Conservation (phyloP, 2,888 invertebrate genomes). For the Uropetala carovei region DNA sequence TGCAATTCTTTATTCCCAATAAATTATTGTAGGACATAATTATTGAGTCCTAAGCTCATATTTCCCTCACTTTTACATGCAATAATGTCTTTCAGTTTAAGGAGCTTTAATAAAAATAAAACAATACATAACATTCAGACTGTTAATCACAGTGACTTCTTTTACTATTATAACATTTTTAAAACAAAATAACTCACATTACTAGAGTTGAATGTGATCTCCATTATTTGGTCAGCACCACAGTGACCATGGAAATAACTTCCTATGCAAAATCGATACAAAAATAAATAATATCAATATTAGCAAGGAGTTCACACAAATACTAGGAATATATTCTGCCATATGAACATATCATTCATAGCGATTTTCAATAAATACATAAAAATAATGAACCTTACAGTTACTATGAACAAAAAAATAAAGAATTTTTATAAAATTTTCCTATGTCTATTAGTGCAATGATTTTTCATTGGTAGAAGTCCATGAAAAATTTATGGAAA, state of each 20-base stretch:
- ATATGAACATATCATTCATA: neutral
- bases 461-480: neutral
- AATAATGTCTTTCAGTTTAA: neutral
- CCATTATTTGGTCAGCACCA: neutral
- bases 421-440: neutral
- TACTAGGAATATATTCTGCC: neutral
- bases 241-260: slow-evolving; percentile 14
- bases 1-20: neutral
- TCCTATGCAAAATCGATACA: slow-evolving; percentile 19
- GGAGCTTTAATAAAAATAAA: neutral
- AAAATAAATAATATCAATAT: neutral
- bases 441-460: neutral
- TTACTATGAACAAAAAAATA: neutral
- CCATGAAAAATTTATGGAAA: neutral
- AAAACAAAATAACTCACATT: neutral
- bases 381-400: neutral
- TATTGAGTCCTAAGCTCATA: neutral
- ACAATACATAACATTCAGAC: neutral
- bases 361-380: neutral
- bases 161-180: neutral
- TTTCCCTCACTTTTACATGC: neutral
- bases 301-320: neutral
- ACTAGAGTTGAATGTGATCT: neutral
- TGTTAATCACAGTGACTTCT: neutral
- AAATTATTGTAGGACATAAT: neutral